Evolutionary conservation across 2,113 vertebrate genomes (phyloP).

Genomic region (Gasterosteus nipponicus): DNA sequence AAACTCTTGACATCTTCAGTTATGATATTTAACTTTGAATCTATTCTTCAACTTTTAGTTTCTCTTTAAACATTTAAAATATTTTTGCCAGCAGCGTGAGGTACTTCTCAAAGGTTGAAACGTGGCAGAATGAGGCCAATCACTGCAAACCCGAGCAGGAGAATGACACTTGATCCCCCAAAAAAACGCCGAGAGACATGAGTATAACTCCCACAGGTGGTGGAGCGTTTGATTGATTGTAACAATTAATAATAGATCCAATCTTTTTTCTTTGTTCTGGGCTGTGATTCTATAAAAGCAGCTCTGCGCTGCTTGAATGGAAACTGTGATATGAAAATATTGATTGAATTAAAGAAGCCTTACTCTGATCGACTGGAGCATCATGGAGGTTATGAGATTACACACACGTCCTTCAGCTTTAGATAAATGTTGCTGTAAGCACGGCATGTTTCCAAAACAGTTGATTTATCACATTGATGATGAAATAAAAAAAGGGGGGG

Average conservation of each 20-base stretch:
- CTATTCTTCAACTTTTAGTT: neutral
- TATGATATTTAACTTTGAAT: constrained; percentile 16
- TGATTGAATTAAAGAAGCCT: neutral
- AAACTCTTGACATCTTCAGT: neutral
- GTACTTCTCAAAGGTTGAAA: constrained; percentile 27
- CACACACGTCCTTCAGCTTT: neutral
- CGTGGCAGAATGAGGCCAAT: constrained; percentile 53
- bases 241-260: constrained; percentile 54
- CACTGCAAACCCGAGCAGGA: neutral
- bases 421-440: neutral
- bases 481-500: neutral
- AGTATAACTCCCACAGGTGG: constrained; percentile 7
- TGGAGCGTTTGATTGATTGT: constrained; percentile 21
- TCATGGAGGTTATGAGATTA: neutral
- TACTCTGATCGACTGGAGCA: neutral
- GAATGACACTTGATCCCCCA: constrained; percentile 31
- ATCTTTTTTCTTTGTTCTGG: neutral
- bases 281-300: constrained; percentile 2
- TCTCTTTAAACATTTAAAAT: constrained; percentile 23
- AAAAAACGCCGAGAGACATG: constrained; percentile 28
- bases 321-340: neutral
- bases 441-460: constrained; percentile 21
- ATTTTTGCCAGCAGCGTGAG: constrained; percentile 28
- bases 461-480: constrained; percentile 19
- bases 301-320: constrained; percentile 12